Evolutionary conservation across 2,113 vertebrate species (phyloP), one percentile per base, ranked within the genome.

Genomic region (Phasianus colchicus): DNA sequence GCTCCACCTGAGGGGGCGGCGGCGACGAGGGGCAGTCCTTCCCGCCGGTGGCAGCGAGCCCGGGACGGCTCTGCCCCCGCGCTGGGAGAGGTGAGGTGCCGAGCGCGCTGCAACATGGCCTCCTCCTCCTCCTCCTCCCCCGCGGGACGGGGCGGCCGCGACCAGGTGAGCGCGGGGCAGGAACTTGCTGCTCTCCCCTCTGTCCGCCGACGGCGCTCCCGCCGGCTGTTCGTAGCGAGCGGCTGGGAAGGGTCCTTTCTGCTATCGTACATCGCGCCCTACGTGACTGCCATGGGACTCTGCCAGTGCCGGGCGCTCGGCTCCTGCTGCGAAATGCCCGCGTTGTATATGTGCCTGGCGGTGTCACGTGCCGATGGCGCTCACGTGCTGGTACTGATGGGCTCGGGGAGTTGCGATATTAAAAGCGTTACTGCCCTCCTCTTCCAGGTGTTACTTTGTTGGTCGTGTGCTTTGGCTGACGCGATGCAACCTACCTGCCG

Each of bases 381-480:
- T 50, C 24, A 25, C 48, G 48, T 50, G 40, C 27, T 83, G 24
- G 19, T 74, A 43, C 15, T 60, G 40, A 36, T 34, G 30, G 65
- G 7, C 4, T 20, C 86, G 55, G 27, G 48, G 12, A 36, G n/a
- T 90, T 86, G 29, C 52, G 11, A 45, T 84, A 19, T 16, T 55
- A 65, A 83, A 72, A 87, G 38, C 55, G 18, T 3, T 29, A n/a
- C 34, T 34, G 70, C 25, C 8, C 2, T 21, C 50, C 11, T 78
- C 16, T 60, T 75, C 29, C 1, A 6, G 21, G 32, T 70, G 29
- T 4, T 70, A 45, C 54, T 72, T 79, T 73, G 42, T 66, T 80
- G 2, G 10, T 14, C 2, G 0, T 19, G 2, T 24, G 18, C 2
- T 29, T 63, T 61, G 52, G 24, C 18, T 4, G 8, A 40, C 17